These are phyloP conservation scores for Capricornis sumatraensis DNA, from an alignment of 2,113 vertebrate species.

Conservation along the genomic window DNA sequence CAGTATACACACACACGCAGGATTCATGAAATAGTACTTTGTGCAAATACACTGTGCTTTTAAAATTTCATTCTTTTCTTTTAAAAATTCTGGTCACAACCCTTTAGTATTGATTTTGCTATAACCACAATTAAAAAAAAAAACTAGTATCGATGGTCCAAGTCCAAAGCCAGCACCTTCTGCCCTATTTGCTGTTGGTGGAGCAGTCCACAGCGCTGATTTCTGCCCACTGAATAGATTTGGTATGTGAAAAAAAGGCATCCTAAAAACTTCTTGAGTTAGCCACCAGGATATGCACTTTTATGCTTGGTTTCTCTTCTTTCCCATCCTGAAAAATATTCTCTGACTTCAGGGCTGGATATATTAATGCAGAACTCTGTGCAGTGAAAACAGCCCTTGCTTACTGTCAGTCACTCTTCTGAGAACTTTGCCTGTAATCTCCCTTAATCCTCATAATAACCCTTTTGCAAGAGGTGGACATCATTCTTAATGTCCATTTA, in stretches of 20 bases:
- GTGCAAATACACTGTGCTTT: neutral
- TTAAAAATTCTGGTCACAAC: neutral
- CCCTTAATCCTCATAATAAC: neutral
- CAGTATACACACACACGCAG: neutral
- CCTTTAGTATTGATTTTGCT: neutral
- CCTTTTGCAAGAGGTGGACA: neutral
- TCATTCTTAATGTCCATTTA: slow-evolving; percentile 21
- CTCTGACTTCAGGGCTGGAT: neutral
- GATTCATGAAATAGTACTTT: neutral
- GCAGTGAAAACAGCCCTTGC: neutral
- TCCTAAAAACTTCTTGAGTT: neutral
- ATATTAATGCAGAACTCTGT: neutral
- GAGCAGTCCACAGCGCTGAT: slow-evolving; percentile 48
- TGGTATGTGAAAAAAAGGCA: neutral
- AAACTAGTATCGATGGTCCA: neutral
- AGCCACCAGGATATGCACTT: neutral
- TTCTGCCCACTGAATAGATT: neutral
- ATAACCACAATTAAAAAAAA: neutral
- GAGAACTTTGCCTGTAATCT: neutral
- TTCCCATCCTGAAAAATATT: neutral
- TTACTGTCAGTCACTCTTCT: neutral
- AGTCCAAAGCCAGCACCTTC: neutral
- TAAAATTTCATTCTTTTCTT: neutral
- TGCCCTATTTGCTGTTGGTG: accelerated
- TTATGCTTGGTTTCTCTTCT: neutral